Evolutionary conservation across 2,888 invertebrate species (phyloP).

Genomic region (Keiferia lycopersicella): DNA sequence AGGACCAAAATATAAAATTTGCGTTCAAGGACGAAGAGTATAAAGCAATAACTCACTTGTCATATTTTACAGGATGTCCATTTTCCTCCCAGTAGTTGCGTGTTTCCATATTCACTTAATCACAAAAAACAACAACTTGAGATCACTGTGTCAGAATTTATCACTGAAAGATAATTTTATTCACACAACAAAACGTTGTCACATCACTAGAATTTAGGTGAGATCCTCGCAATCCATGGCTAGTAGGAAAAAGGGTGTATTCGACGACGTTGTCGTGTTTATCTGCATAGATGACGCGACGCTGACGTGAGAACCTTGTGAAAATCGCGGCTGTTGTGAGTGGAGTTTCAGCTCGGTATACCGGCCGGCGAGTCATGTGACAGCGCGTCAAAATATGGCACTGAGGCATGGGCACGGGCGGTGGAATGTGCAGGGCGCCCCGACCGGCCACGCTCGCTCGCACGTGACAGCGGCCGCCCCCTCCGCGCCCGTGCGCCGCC

Average conservation of each 20-base stretch:
- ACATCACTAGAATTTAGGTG: slow-evolving; percentile 40
- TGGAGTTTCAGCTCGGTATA: slow-evolving; percentile 40
- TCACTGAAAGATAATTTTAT: slow-evolving; percentile 37
- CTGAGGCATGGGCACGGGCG: slow-evolving; percentile 42
- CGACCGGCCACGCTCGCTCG: slow-evolving; percentile 55
- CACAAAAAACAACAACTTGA: slow-evolving; percentile 57
- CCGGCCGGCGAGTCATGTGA: slow-evolving; percentile 69
- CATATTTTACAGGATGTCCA: slow-evolving; percentile 69
- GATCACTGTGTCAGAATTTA: slow-evolving; percentile 49
- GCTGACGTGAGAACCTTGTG: slow-evolving; percentile 46
- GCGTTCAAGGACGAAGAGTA: not conserved
- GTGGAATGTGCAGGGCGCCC: slow-evolving; percentile 49
- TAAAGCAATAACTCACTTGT: slow-evolving; percentile 58
- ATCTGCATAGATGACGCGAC: slow-evolving; percentile 43
- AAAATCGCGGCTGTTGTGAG: slow-evolving; percentile 54
- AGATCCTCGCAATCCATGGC: slow-evolving; percentile 59
- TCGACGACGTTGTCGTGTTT: slow-evolving; percentile 49
- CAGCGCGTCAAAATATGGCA: slow-evolving; percentile 62
- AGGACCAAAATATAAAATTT: not conserved
- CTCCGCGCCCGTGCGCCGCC: slow-evolving; percentile 32
- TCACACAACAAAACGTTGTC: not conserved
- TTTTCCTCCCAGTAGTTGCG: slow-evolving; percentile 74
- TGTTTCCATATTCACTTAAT: slow-evolving; percentile 69
- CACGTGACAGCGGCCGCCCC: slow-evolving; percentile 58
- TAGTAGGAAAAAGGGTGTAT: slow-evolving; percentile 40